Evolutionary conservation across 2,888 invertebrate genomes (phyloP).

Genomic region (Clusia tigrina): DNA sequence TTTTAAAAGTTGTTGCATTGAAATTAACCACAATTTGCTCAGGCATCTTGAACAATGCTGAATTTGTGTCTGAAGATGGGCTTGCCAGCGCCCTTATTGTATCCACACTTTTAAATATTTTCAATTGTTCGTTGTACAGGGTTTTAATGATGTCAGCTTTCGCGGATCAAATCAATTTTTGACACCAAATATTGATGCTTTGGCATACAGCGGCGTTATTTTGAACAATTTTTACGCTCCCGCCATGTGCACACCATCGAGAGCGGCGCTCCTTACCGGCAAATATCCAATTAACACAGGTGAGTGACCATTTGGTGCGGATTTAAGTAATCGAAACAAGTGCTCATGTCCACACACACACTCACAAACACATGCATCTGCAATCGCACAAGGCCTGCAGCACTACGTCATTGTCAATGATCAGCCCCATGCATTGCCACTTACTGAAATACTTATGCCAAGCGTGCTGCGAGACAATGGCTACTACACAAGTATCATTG

Average conservation of each 20-base stretch:
- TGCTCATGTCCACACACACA: neutral
- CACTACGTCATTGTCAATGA: constrained; percentile 73
- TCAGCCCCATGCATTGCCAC: constrained; percentile 78
- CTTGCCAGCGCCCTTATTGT: neutral
- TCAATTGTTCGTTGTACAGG: constrained; percentile 70
- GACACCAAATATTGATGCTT: constrained; percentile 88
- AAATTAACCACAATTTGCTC: no score
- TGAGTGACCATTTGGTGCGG: constrained; percentile 24
- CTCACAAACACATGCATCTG: neutral
- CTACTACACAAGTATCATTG: constrained; percentile 82
- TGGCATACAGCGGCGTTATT: constrained; percentile 85
- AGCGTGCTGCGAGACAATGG: constrained; percentile 74
- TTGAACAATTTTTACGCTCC: constrained; percentile 82
- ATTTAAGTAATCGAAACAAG: neutral
- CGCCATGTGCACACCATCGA: constrained; percentile 85
- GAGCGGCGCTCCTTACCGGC: constrained; percentile 83
- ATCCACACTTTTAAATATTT: neutral
- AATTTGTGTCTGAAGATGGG: neutral
- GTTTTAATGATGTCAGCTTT: constrained; percentile 91
- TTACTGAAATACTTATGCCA: constrained; percentile 75
- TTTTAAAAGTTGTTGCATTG: no score
- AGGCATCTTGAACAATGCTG: no score
- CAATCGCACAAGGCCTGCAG: constrained; percentile 73
- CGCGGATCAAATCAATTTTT: constrained; percentile 89
- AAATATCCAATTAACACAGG: constrained; percentile 86